Percentiles rank a stretch among this genome's conserved stretches.
phyloP scores from a whole-genome alignment of 2,113 vertebrate genomes.

The Anoura caudifer region DNA sequence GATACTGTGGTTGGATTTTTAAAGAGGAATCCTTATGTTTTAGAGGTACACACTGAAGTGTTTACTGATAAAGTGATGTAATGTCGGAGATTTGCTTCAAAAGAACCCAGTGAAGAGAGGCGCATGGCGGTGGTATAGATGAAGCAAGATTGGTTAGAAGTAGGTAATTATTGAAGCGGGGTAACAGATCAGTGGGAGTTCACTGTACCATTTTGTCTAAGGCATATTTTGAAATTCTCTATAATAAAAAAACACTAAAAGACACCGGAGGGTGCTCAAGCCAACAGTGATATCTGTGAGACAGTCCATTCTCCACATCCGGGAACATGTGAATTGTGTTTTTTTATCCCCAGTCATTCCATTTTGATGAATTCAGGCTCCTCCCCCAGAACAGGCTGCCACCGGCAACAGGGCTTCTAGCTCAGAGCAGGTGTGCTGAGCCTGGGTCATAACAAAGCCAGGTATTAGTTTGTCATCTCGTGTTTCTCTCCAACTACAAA shows the following conservation, averaged over 20 bases:
- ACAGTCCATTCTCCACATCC: not conserved
- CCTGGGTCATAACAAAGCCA: not conserved
- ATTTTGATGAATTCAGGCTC: not conserved
- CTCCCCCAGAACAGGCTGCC: not conserved
- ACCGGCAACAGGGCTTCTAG: not conserved
- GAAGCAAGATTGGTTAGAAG: not conserved
- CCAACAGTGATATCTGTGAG: not conserved
- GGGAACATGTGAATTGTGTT: not conserved
- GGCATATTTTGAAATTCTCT: conserved; percentile 25
- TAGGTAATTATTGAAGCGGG: not conserved
- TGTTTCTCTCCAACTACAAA: not conserved
- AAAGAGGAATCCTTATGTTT: conserved; percentile 9
- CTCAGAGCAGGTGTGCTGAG: not conserved
- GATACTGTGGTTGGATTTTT: not conserved
- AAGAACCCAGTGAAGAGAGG: not conserved
- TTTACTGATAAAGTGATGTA: not conserved
- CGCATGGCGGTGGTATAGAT: not conserved
- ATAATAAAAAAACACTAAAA: conserved; percentile 21
- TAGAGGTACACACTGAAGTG: not conserved
- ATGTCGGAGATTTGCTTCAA: conserved; percentile 28
- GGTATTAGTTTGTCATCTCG: not conserved
- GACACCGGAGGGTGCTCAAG: not conserved
- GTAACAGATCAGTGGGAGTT: not conserved
- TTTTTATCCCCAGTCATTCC: not conserved
- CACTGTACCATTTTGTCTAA: conserved; percentile 5